These are phyloP conservation scores for Planococcus citri DNA, from an alignment of 1,140 invertebrate genomes.

Conservation along the genomic window DNA sequence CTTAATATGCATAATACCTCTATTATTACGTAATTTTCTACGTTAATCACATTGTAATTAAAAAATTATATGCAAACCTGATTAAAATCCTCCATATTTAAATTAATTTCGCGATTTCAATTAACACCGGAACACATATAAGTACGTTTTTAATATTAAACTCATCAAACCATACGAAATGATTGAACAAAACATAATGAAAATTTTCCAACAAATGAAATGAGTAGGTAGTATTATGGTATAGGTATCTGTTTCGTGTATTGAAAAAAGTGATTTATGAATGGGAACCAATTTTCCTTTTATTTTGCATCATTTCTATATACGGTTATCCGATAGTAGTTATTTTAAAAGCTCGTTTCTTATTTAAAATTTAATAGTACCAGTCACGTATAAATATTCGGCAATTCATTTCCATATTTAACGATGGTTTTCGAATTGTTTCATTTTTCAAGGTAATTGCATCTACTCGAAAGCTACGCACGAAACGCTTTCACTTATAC, in stretches of 20 bases:
- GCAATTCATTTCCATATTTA: conserved; percentile 1
- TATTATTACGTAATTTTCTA: neutral
- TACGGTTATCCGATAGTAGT: neutral
- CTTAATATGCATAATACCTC: too few relatives aligned
- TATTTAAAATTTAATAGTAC: conserved; percentile 10
- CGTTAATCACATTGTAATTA: neutral
- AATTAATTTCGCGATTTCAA: neutral
- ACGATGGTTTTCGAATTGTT: neutral
- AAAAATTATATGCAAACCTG: neutral
- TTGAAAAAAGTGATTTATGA: conserved; percentile 1
- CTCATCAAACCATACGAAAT: neutral
- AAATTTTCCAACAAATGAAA: neutral
- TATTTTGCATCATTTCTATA: neutral
- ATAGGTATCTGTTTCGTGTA: neutral
- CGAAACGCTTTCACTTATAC: too few relatives aligned
- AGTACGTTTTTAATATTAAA: too few relatives aligned
- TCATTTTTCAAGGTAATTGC: neutral
- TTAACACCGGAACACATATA: neutral
- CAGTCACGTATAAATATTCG: conserved; percentile 13
- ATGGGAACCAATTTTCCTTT: neutral
- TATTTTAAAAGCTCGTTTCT: neutral
- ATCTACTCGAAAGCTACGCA: too few relatives aligned
- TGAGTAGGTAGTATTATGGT: too few relatives aligned
- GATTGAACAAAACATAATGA: neutral
- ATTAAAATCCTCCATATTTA: neutral